Evolutionary conservation across 2,113 vertebrate species (phyloP), one percentile per base, ranked within the genome.

Genomic region (Sporophila hypoxantha): DNA sequence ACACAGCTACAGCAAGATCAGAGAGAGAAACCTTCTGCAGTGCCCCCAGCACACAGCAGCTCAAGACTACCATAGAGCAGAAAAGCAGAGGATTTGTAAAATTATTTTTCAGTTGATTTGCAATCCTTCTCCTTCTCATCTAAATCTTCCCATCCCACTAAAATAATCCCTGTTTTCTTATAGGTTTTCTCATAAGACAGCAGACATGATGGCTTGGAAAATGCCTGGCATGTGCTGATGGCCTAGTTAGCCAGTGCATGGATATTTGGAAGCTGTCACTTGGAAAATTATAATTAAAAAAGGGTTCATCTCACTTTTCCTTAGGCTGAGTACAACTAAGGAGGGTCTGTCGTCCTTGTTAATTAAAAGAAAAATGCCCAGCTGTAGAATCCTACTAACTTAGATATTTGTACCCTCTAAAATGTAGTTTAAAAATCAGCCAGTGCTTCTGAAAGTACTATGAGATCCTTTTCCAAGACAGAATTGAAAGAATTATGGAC

Each of bases 1-100:
- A 37, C 32, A 39, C 22, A 14, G 34, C 37, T 17, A 34, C 23
- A 39, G 4, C 1, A 29, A 1, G 5, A 34, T 26, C 25, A 44
- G 60, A 53, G 39, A 27, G 5, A 6, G n/a, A 57, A 85, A 44
- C 44, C 27, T 21, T 6, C 21, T 5, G 21, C 23, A 60, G 39
- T 1, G 23, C 34, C 62, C 27, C 19, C 7, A 12, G 17, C 29
- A 37, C 0, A 1, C 3, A 15, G 30, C 2, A 0, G 8, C 14
- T 30, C 2, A 0, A 27, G 61, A 69, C 42, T 34, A 27, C 22
- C 8, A 36, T 27, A 34, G 26, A 46, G 18, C 4, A 49, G 25
- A 76, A 78, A 61, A 61, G 5, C 11, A 67, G 27, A 55, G 36
- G 30, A 76, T 55, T 22, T 22, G 3, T 23, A 55, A 34, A 37